A percentile compares a stretch with the other conserved stretches of the same genome.
These are phyloP conservation scores for Peromyscus nudipes DNA, from an alignment of 2,797 vertebrate species.

Conservation along the genomic window DNA sequence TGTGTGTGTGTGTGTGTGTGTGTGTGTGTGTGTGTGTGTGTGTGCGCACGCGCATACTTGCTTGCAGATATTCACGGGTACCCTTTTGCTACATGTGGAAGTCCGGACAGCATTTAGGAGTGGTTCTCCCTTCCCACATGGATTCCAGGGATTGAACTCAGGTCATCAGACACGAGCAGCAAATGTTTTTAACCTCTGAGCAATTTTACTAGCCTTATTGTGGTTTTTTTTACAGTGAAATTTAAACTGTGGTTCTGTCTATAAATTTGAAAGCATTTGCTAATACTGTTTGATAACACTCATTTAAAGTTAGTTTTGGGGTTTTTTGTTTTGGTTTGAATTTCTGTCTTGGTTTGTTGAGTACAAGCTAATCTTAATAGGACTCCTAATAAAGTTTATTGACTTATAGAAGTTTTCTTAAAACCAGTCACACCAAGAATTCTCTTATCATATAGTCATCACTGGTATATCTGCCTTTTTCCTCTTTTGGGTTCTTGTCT, in stretches of 20 bases:
- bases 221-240: background rate
- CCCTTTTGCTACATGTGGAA: background rate
- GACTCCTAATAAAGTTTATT: background rate
- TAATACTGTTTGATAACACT: constrained; percentile 19
- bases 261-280: constrained; percentile 13
- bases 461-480: background rate
- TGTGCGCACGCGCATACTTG: fast-evolving
- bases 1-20: no score
- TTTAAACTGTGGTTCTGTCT: constrained; percentile 39
- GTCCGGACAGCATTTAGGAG: background rate
- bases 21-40: no score
- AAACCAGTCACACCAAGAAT: background rate
- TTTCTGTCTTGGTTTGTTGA: constrained; percentile 19
- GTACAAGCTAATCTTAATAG: background rate
- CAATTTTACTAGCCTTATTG: background rate
- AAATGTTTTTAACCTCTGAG: background rate
- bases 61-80: background rate
- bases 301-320: background rate
- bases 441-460: background rate
- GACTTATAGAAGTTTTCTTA: background rate
- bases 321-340: background rate
- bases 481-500: background rate
- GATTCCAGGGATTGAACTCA: background rate
- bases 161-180: background rate
- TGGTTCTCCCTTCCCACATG: background rate